Evolutionary conservation across 1,140 invertebrate species (phyloP).

Genomic region (Achatina immaculata): DNA sequence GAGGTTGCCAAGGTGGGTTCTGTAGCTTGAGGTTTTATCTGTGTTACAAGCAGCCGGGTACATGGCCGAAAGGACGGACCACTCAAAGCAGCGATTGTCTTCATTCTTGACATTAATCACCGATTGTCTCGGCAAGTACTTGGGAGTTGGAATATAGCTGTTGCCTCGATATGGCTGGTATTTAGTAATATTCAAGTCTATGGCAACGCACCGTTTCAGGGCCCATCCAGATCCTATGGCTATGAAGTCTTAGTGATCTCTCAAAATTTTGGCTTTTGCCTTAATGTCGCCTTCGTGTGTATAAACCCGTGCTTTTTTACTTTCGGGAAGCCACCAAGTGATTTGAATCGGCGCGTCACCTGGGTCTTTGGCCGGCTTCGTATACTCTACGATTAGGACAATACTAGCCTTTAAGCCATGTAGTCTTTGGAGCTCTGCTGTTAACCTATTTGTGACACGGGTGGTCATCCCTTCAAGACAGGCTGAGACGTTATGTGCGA

Average conservation of each 20-base stretch:
- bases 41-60: background rate
- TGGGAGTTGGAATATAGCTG: background rate
- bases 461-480: too few species aligned
- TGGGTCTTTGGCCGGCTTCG: too few species aligned
- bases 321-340: too few species aligned
- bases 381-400: too few species aligned
- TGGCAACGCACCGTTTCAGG: background rate
- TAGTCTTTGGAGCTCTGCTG: too few species aligned
- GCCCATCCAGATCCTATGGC: background rate
- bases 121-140: background rate
- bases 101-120: constrained; percentile 1
- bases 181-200: background rate
- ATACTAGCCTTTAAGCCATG: too few species aligned
- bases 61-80: background rate
- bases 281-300: background rate
- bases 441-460: too few species aligned
- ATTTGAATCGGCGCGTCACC: background rate
- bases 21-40: background rate
- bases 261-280: background rate
- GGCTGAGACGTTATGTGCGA: too few species aligned
- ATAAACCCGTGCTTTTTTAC: background rate
- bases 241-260: background rate
- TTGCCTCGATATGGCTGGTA: background rate
- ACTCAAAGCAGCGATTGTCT: constrained; percentile 6
- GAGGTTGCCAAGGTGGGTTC: background rate